phyloP scores from a whole-genome alignment of 2,113 vertebrate genomes.

The Procavia capensis region DNA sequence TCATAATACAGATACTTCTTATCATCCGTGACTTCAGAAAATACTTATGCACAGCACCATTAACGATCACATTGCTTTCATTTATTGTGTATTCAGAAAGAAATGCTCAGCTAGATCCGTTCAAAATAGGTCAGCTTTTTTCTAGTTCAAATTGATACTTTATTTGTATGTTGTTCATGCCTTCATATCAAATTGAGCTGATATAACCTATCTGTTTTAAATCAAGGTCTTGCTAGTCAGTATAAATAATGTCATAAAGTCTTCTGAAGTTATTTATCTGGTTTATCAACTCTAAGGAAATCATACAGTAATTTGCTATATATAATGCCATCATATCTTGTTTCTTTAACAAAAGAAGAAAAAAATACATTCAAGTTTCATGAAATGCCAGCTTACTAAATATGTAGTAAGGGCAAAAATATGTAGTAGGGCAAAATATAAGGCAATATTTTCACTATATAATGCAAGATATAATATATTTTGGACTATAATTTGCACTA shows the following conservation, averaged over 20 bases:
- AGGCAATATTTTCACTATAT: not conserved
- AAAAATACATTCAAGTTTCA: not conserved
- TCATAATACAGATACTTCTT: not conserved
- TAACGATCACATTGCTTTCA: conserved; percentile 37
- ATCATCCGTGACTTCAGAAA: conserved; percentile 63
- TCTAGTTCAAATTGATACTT: not conserved
- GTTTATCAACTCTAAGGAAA: not conserved
- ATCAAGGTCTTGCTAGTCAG: not conserved
- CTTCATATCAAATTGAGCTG: not conserved
- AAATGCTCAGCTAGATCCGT: not conserved
- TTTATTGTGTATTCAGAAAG: not conserved
- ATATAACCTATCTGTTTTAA: not conserved
- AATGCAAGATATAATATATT: no score
- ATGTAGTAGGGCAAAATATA: not conserved
- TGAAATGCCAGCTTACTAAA: not conserved
- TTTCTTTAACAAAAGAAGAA: not conserved
- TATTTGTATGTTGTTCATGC: not conserved
- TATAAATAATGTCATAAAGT: not conserved
- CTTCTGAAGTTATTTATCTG: not conserved
- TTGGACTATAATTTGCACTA: not conserved
- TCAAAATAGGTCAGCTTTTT: not conserved
- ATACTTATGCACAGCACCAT: conserved; percentile 56
- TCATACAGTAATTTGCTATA: not conserved
- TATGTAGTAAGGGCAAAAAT: no score
- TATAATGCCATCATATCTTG: not conserved